A percentile compares a stretch with the other conserved stretches of the same genome.
Evolutionary conservation across 2,113 vertebrate species (phyloP).

Genomic region (Brachyhypopomus occidentalis): DNA sequence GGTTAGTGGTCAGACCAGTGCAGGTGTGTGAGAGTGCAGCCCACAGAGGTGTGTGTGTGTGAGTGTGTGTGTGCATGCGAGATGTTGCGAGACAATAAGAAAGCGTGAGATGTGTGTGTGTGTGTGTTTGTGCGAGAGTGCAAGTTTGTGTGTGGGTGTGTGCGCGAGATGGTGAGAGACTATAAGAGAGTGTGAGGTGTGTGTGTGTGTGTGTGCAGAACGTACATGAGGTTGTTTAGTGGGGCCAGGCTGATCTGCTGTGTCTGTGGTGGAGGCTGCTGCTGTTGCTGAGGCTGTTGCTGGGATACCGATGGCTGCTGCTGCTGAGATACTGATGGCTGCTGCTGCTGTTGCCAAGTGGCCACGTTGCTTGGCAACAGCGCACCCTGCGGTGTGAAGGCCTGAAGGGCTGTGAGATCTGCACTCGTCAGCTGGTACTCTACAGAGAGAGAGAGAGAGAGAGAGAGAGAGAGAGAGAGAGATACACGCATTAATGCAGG

Average conservation of each 20-base stretch:
- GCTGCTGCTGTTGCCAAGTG: constrained; percentile 91
- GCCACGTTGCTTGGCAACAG: constrained; percentile 90
- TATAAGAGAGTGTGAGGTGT: too few relatives aligned
- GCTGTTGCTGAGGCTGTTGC: constrained; percentile 68
- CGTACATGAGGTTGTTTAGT: too few relatives aligned
- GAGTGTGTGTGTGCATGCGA: background rate
- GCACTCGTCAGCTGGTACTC: constrained; percentile 95
- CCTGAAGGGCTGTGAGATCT: constrained; percentile 88
- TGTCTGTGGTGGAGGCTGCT: constrained; percentile 68
- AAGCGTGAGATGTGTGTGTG: background rate
- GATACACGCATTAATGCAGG: constrained; percentile 30
- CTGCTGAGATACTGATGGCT: constrained; percentile 75
- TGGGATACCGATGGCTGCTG: constrained; percentile 76
- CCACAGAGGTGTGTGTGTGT: background rate
- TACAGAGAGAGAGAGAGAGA: constrained; percentile 64
- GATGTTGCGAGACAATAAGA: too few relatives aligned
- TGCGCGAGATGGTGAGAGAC: background rate
- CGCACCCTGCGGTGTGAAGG: constrained; percentile 86
- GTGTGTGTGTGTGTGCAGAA: too few relatives aligned
- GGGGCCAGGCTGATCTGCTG: too few relatives aligned
- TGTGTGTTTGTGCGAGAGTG: background rate
- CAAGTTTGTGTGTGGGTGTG: constrained; percentile 11
- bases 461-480: constrained; percentile 12
- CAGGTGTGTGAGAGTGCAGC: constrained; percentile 8
- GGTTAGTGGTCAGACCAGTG: constrained; percentile 33